Percentiles rank a stretch among this genome's conserved stretches.
These are phyloP conservation scores for Mirza zaza DNA, from an alignment of 2,113 vertebrate genomes.

Conservation along the genomic window DNA sequence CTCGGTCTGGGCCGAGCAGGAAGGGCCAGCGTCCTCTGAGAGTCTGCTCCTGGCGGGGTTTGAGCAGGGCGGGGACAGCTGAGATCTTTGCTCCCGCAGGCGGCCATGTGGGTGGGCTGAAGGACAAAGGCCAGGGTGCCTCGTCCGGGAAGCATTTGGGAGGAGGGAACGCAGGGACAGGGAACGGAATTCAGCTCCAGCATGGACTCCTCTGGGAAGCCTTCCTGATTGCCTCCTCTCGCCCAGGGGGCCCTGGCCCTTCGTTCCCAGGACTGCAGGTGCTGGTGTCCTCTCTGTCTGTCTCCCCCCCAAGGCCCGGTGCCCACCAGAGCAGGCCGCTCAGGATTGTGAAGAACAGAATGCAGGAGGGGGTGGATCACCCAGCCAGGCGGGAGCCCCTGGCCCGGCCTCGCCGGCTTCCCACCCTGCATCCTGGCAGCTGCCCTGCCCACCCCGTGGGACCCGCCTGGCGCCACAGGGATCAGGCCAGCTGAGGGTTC, in stretches of 20 bases:
- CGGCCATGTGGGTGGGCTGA: neutral
- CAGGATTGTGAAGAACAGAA: conserved; percentile 25
- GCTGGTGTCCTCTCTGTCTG: neutral
- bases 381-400: neutral
- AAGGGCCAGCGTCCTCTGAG: neutral
- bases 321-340: neutral
- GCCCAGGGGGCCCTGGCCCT: neutral
- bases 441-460: neutral
- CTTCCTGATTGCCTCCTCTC: neutral
- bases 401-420: neutral
- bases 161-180: neutral
- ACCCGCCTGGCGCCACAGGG: conserved; percentile 62
- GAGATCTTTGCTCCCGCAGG: neutral
- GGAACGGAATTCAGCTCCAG: neutral
- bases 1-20: neutral
- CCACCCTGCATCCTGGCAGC: conserved; percentile 54
- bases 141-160: neutral
- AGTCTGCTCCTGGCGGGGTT: neutral
- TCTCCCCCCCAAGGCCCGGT: neutral
- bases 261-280: neutral
- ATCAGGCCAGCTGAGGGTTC: conserved; percentile 62
- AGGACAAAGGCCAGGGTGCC: too few relatives aligned
- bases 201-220: conserved; percentile 1
- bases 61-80: neutral
- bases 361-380: neutral